Percentiles rank a stretch among this genome's conserved stretches.
These are phyloP conservation scores for Troides helena DNA, from an alignment of 2,888 invertebrate species.

Conservation along the genomic window DNA sequence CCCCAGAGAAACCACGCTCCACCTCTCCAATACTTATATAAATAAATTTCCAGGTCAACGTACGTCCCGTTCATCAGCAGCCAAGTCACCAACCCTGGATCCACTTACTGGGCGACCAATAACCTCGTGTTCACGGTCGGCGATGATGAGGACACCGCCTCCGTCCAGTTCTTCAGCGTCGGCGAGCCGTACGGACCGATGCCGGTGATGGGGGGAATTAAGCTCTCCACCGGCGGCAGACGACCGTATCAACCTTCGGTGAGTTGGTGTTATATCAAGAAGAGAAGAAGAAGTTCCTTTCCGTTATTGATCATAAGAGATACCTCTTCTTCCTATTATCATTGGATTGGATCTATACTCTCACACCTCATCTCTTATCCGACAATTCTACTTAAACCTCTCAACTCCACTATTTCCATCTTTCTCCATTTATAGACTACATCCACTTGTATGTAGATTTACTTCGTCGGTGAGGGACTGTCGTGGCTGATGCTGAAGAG, in stretches of 20 bases:
- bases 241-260: slow-evolving; percentile 81
- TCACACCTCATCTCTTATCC: too few relatives aligned
- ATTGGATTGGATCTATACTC: too few relatives aligned
- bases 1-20: too few relatives aligned
- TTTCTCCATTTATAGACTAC: not conserved
- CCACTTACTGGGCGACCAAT: slow-evolving; percentile 84
- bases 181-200: slow-evolving; percentile 81
- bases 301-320: too few relatives aligned
- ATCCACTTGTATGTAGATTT: slow-evolving; percentile 68
- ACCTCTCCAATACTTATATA: too few relatives aligned
- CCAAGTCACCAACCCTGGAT: slow-evolving; percentile 80
- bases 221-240: slow-evolving; percentile 65
- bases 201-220: slow-evolving; percentile 78
- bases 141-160: slow-evolving; percentile 73
- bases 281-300: too few relatives aligned
- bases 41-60: slow-evolving; percentile 72
- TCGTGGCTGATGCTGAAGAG: slow-evolving; percentile 64
- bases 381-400: too few relatives aligned
- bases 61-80: slow-evolving; percentile 84
- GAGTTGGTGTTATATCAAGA: slow-evolving; percentile 40
- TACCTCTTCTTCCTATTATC: too few relatives aligned
- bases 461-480: slow-evolving; percentile 79
- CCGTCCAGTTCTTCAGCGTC: slow-evolving; percentile 78
- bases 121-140: slow-evolving; percentile 86
- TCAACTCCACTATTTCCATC: too few relatives aligned